These are phyloP conservation scores for Sphecodes monilicornis DNA, from an alignment of 2,888 invertebrate species.

Conservation along the genomic window DNA sequence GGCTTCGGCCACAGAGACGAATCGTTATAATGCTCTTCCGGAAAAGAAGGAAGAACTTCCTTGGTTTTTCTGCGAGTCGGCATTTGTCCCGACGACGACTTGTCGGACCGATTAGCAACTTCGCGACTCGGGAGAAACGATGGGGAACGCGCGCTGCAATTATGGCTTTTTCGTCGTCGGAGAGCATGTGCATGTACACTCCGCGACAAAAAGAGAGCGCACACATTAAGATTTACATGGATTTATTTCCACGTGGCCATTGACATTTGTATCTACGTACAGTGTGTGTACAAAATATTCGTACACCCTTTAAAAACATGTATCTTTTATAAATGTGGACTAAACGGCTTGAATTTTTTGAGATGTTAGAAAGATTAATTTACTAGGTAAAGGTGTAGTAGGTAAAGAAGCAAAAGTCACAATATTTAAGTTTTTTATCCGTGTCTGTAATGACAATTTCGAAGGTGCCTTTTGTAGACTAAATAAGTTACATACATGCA, in stretches of 20 bases:
- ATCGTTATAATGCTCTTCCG: constrained; percentile 39
- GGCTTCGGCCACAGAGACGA: constrained; percentile 49
- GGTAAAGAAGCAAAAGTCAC: no score
- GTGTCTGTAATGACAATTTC: no score
- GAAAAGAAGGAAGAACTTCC: constrained; percentile 14
- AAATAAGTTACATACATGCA: no score
- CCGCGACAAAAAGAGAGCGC: not conserved
- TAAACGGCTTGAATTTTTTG: no score
- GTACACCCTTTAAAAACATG: no score
- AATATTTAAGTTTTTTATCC: no score
- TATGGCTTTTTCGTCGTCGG: not conserved
- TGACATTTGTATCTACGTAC: not conserved
- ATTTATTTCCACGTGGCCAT: not conserved
- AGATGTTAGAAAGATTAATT: no score
- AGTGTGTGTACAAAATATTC: not conserved
- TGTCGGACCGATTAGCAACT: constrained; percentile 14
- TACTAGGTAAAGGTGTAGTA: no score
- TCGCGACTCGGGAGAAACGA: not conserved
- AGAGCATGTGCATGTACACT: not conserved
- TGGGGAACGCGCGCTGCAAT: not conserved
- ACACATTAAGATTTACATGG: not conserved
- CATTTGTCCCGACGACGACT: constrained; percentile 23
- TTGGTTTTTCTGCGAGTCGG: not conserved
- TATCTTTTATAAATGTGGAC: no score
- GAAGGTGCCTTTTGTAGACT: no score